These are phyloP conservation scores for Isoperla grammatica DNA, from an alignment of 2,888 invertebrate species.

Conservation along the genomic window DNA sequence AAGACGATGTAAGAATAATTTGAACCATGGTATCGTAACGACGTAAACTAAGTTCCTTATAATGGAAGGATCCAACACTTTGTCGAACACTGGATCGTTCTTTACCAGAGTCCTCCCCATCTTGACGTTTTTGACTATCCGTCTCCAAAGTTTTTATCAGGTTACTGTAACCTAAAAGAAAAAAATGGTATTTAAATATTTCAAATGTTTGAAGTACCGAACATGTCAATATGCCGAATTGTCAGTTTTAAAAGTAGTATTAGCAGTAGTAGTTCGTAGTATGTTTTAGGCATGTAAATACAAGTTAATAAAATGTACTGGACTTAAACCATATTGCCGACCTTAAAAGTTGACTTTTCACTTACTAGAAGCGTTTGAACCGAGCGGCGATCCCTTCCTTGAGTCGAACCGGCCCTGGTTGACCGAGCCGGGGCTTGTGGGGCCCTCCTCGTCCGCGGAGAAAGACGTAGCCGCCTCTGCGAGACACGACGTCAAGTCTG, in stretches of 20 bases:
- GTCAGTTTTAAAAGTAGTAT: no score
- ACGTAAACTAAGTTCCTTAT: conserved; percentile 50
- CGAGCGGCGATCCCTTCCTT: neutral
- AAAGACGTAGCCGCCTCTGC: conserved; percentile 43
- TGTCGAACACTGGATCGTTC: conserved; percentile 35
- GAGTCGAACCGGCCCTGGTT: neutral
- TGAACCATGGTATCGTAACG: conserved; percentile 58
- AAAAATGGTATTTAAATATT: neutral
- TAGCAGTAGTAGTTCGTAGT: neutral
- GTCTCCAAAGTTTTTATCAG: conserved; percentile 30
- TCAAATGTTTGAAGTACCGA: no score
- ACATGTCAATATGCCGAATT: no score
- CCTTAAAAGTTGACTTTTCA: no score
- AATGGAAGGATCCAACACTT: conserved; percentile 37
- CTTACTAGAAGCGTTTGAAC: no score
- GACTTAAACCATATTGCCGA: neutral
- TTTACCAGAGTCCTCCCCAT: conserved; percentile 33
- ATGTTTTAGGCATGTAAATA: neutral
- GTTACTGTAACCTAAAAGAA: conserved; percentile 29
- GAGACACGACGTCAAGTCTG: conserved; percentile 41
- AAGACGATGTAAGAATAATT: conserved; percentile 52
- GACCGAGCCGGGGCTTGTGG: neutral
- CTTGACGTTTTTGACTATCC: conserved; percentile 28
- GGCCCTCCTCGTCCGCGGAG: conserved; percentile 35
- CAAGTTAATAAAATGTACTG: neutral